phyloP scores from a whole-genome alignment of 2,113 vertebrate genomes.

The Arvicanthis niloticus region DNA sequence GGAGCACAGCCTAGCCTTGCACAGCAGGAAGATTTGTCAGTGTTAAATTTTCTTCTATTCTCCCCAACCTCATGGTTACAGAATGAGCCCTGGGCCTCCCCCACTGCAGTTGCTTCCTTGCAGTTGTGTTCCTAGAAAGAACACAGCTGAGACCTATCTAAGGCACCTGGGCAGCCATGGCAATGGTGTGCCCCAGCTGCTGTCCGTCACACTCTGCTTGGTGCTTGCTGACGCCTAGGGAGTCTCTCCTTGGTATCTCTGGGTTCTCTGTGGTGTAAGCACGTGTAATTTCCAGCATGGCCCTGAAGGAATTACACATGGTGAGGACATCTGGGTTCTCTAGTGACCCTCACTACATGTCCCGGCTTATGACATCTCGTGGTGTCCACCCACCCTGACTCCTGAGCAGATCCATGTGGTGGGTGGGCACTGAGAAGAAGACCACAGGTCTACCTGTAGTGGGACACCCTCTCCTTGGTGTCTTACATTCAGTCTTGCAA shows the following conservation, averaged over 20 bases:
- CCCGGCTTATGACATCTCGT: rapidly evolving
- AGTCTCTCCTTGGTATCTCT: background rate
- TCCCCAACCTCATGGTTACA: background rate
- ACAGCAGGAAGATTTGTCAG: background rate
- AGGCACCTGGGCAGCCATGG: background rate
- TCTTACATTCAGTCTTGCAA: background rate
- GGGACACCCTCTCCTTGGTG: background rate
- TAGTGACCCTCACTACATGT: background rate
- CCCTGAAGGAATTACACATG: background rate
- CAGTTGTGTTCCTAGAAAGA: no score
- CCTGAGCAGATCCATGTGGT: background rate
- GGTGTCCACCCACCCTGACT: background rate
- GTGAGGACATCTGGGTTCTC: background rate
- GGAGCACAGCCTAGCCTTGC: rapidly evolving
- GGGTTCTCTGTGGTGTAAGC: background rate
- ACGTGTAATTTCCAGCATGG: background rate
- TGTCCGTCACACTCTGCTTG: background rate
- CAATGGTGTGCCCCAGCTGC: background rate
- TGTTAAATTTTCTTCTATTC: background rate
- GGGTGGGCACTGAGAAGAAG: rapidly evolving
- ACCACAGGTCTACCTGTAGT: background rate
- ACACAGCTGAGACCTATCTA: no score
- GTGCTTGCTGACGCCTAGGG: background rate
- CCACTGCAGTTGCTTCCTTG: background rate
- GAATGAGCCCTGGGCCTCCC: background rate